phyloP scores from a whole-genome alignment of 37 sponge, comb jelly and placozoan species.

The Spongilla lacustris region DNA sequence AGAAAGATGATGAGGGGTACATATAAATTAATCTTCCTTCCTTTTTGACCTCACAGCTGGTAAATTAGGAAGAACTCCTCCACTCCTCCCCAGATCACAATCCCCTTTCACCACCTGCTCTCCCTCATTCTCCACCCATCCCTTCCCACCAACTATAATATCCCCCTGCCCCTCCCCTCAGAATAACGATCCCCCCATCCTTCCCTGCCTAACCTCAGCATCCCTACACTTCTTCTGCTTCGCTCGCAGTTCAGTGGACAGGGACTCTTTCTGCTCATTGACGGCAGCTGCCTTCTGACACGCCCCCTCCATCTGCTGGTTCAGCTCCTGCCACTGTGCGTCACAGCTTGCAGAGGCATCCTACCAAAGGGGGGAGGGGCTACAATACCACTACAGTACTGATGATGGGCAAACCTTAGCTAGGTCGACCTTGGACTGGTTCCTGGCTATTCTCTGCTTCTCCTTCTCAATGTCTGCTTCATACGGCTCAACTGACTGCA shows the following conservation, averaged over 20 bases:
- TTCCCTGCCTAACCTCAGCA: neutral
- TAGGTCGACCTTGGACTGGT: neutral
- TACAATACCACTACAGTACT: no score
- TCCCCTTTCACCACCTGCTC: no score
- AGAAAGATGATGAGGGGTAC: no score
- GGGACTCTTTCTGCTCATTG: neutral
- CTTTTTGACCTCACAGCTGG: no score
- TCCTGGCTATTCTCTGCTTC: slow-evolving; percentile 23
- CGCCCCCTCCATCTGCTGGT: neutral
- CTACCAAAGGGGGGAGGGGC: no score
- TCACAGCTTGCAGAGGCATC: neutral
- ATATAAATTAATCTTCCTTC: no score
- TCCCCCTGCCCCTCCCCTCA: neutral
- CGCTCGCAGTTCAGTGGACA: neutral
- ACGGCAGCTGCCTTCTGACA: neutral
- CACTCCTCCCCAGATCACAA: no score
- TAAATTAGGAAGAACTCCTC: no score
- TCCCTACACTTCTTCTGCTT: neutral
- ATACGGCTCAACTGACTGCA: slow-evolving; percentile 12
- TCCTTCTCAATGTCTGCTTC: slow-evolving; percentile 24
- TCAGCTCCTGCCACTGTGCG: neutral
- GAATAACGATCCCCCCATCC: neutral
- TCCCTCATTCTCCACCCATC: no score
- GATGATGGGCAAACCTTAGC: slow-evolving; percentile 11
- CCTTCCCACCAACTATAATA: no score